Evolutionary conservation across 1,140 invertebrate genomes (phyloP), one percentile per base, ranked within the genome.

Genomic region (Mylabris phalerata): DNA sequence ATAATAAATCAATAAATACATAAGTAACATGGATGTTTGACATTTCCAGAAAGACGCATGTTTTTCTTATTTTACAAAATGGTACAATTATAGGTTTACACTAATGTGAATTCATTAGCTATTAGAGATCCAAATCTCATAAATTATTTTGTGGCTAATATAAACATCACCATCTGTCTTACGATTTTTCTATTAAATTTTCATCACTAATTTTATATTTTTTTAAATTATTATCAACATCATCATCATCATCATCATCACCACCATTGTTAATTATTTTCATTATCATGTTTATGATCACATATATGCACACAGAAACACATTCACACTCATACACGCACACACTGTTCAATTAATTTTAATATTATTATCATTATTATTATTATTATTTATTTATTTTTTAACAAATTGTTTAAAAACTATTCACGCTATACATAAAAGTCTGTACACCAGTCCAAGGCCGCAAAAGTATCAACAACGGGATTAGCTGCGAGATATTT

Each of bases 401-500:
- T 25, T 25, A 13, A 13, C 45, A 27, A n/a, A 9, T 27, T 9
- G 13, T 24, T 47, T 47, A 42, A 42, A n/a, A 55, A 50, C n/a
- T 50, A 44, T 57, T 57, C 48, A 45, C 43, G 47, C 55, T 57
- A 56, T 57, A 57, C 49, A 61, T 46, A 56, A 26, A 19, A 41
- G 45, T 66, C 62, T 66, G 62, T 66, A 66, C 65, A 66, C 62
- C 59, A 64, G 60, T 64, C 56, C 56, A 64, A 64, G 63, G 63
- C 63, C 63, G 60, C 59, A 59, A 57, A 52, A 64, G 58, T 70
- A 69, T 68, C 68, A 66, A 70, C 67, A 67, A 62, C 45, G 58
- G 66, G 69, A 71, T 74, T 74, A 74, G 71, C 72, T 74, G 66
- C 68, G 71, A 51, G 73, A 73, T 71, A 74, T 74, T 74, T 94